Base-by-base conservation (phyloP, 2,888 invertebrate genomes). In the Neria commutata region DNA sequence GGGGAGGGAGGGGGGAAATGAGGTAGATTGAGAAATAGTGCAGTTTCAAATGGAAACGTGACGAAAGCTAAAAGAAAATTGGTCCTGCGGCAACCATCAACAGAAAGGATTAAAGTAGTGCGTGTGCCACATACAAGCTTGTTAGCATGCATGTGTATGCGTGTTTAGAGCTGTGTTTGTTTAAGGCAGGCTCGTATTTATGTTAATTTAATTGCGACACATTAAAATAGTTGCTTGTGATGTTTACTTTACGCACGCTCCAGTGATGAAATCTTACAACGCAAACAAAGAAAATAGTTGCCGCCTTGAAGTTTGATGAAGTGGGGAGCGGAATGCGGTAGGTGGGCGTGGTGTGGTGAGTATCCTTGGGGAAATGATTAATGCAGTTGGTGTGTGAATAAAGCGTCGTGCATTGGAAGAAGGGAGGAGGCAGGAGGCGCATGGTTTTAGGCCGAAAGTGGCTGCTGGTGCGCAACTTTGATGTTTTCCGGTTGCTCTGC, bases 161-260 rank as follows among this genome's bases (percentile, higher is more conserved):
- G 62, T 24, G 66, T 64, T 6, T 50, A 58, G 64, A 60, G 60
- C 40, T 34, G 42, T 34, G 50, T 49, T 54, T 49, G 37, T 62
- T 29, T 58, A 52, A 34, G 54, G 60, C 67, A 65, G 67, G 59
- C 66, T 45, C 49, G 54, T 33, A 66, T 68, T 68, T 68, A 72
- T 72, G 72, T 73, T 72, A 72, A 72, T 72, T 72, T 72, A 72
- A 72, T 72, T 72, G 72, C 73, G 67, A 70, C 73, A 72, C 72
- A 72, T 73, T 72, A 69, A 67, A 73, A 73, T 72, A 72, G 72
- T 72, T 72, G 64, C 69, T 65, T 63, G 55, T 54, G 64, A 55
- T 61, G 45, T 25, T 42, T 67, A 71, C 66, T 65, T 71, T 62
- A 62, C 73, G 65, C 59, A 3, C 24, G 34, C 14, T 37, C n/a